Conservation (phyloP, 2,888 invertebrate genomes). For the Cantharis nigra region DNA sequence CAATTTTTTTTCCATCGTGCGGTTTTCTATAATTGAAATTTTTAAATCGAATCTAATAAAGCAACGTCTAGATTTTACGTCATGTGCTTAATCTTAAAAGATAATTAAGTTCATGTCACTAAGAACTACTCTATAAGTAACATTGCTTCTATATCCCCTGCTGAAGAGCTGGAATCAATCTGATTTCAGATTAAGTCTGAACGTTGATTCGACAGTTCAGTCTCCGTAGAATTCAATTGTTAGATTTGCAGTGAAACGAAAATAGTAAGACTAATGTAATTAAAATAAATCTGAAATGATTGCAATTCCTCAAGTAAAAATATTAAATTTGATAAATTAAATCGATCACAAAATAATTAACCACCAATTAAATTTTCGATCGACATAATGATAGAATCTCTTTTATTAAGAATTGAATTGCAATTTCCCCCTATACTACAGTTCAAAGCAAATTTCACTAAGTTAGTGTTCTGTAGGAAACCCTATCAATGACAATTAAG, state of each 20-base stretch:
- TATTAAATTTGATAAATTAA: not conserved
- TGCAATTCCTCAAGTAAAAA: not conserved
- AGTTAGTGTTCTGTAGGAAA: conserved; percentile 12
- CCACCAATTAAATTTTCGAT: not conserved
- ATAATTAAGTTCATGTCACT: conserved; percentile 31
- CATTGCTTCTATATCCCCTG: conserved; percentile 18
- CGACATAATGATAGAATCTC: not conserved
- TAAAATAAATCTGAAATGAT: not conserved
- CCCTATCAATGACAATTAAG: conserved; percentile 20
- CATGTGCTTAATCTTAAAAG: conserved; percentile 24
- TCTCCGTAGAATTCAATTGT: conserved; percentile 18
- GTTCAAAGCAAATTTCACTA: not conserved
- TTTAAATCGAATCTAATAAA: conserved; percentile 25
- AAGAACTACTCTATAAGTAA: conserved; percentile 30
- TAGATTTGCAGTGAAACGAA: conserved; percentile 6
- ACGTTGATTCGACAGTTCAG: conserved; percentile 17
- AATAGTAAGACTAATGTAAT: not conserved
- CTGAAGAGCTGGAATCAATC: conserved; percentile 29
- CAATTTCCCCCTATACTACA: not conserved
- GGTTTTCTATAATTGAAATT: conserved; percentile 10
- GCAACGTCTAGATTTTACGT: conserved; percentile 19
- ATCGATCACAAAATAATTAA: not conserved
- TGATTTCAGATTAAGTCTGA: conserved; percentile 23
- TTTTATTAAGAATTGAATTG: not conserved
- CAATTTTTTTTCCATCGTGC: conserved; percentile 8